Evolutionary conservation across 2,797 vertebrate genomes (phyloP), one percentile per base, ranked within the genome.

Genomic region (Oophaga sylvatica): DNA sequence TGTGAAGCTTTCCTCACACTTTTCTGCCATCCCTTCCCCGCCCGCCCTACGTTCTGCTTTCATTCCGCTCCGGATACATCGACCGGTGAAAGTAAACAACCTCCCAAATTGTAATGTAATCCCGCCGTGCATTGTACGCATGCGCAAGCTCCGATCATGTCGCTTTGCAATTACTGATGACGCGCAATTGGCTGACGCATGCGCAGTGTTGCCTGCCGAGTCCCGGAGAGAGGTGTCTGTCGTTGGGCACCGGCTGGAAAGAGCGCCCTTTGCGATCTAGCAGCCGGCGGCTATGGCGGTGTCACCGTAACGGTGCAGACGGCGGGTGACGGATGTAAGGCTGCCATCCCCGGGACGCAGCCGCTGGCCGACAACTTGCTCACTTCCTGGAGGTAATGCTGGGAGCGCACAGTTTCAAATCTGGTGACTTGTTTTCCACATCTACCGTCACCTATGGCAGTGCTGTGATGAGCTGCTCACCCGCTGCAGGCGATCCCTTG

Each of bases 371-470:
- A 45, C 59, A 65, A 80, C 59, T 80, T 80, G 79, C 79, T 80
- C 59, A 80, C 79, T 80, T 80, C 79, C 79, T 80, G 79, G 62
- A 80, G 79, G 79, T 80, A 80, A 80, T 80, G 79, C 59, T 80
- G 60, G 79, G n/a, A 45, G 53, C 31, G 79, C 79, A 80, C 79
- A 62, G 59, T 63, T 80, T 80, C 59, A 80, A 80, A 80, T 80
- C 35, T 80, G 79, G 60, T 65, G 59, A 31, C 31, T 41, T 80
- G 79, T 80, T 10, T 9, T 41, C 10, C 13, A 41, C 35, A 45
- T 22, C 5, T 41, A 41, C 41, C 59, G 78, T 62, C 78, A 80
- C 29, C 78, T 9, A 20, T 11, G 29, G 56, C 56, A 59, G 11
- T 35, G 3, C 8, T 53, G 48, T 53, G 11, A 53, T 11, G 8